Evolutionary conservation across 2,888 invertebrate species (phyloP).

Genomic region (Lamellibrachia satsuma): DNA sequence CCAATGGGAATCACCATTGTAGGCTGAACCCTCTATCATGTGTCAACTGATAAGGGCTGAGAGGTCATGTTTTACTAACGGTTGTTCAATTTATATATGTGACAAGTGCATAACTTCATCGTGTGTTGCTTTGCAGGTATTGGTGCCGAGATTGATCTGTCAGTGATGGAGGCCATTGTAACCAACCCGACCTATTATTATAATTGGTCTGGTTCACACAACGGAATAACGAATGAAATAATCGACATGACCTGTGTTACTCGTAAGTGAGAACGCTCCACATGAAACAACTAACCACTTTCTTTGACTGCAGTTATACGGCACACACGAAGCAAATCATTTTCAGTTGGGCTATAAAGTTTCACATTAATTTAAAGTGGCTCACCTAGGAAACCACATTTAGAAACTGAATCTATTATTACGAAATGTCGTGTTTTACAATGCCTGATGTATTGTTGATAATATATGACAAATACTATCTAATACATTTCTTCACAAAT

Average conservation of each 20-base stretch:
- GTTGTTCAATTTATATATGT: too few relatives aligned
- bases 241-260: not conserved
- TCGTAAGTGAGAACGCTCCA: not conserved
- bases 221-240: not conserved
- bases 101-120: not conserved
- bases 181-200: slow-evolving; percentile 6
- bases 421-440: too few relatives aligned
- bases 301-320: not conserved
- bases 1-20: too few relatives aligned
- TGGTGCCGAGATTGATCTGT: not conserved
- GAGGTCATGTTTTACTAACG: too few relatives aligned
- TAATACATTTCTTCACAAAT: too few relatives aligned
- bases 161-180: not conserved
- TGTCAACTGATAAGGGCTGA: too few relatives aligned
- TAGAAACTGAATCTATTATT: too few relatives aligned
- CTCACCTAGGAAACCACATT: too few relatives aligned
- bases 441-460: too few relatives aligned
- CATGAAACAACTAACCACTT: not conserved
- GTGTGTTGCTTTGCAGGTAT: not conserved
- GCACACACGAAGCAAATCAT: not conserved
- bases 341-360: not conserved
- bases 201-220: not conserved
- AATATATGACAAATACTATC: too few relatives aligned
- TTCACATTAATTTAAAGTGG: not conserved
- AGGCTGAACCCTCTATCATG: too few relatives aligned